Base-by-base conservation (phyloP, 2,797 vertebrate genomes). In the Catharus ustulatus region DNA sequence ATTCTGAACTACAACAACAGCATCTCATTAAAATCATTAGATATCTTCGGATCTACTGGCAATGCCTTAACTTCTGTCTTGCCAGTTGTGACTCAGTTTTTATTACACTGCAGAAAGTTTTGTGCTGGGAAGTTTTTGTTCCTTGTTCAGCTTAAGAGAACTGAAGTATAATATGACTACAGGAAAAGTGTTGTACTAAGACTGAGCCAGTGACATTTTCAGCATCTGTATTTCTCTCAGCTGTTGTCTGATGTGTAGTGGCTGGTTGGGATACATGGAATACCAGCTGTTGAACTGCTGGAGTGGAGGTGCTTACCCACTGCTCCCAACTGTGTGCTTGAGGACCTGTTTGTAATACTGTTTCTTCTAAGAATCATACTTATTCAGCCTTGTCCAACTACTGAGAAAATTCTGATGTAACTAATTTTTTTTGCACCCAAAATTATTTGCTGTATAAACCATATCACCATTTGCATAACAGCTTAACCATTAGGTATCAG, bases 21-120 rank as follows among this genome's bases (percentile, higher is more conserved):
- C 19, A 45, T 86, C 66, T 91, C 62, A 84, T 91, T 95, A 88
- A 90, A 94, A 92, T 76, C 10, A 73, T 84, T 89, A 82, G 24
- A 21, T 63, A 43, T 85, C 63, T 91, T 89, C 82, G 61, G 77
- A 43, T 88, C n/a, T 86, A 58, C 54, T 94, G 69, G 57, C 43
- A 84, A 27, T 40, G 43, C 38, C 22, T 80, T 61, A 38, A 74
- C 13, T 68, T 84, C 36, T 48, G 9, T 48, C 30, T 84, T 88
- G 80, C 66, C 58, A 90, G 13, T 64, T 78, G 38, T 20, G 30
- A 80, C 17, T 87, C 63, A 36, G 0, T 52, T 49, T 91, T 85
- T 57, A 6, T 30, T 73, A 30, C 6, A 34, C 11, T 36, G 9
- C 10, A 67, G 29, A 20, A 94, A 91, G 24, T 87, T 91, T 78